These are phyloP conservation scores for Agonopterix heracliana DNA, from an alignment of 2,888 invertebrate genomes.

Conservation along the genomic window DNA sequence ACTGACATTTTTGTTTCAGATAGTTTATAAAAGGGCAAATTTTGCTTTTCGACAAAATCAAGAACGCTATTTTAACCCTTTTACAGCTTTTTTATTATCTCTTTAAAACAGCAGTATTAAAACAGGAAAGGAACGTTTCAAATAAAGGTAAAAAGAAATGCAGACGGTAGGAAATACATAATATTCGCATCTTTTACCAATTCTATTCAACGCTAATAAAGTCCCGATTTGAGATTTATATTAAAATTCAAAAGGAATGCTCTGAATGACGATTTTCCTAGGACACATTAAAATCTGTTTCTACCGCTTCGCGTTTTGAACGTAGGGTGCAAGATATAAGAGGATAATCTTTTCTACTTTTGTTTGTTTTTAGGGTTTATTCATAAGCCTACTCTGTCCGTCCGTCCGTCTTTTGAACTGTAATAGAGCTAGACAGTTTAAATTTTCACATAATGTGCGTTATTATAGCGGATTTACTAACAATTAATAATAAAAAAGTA, in stretches of 20 bases:
- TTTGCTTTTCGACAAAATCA: background rate
- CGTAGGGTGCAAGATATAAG: conserved; percentile 17
- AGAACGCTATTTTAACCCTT: too few relatives aligned
- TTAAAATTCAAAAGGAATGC: conserved; percentile 69
- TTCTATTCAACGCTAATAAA: conserved; percentile 66
- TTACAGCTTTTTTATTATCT: too few relatives aligned
- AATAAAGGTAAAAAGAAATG: background rate
- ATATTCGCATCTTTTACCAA: conserved; percentile 59
- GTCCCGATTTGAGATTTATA: conserved; percentile 64
- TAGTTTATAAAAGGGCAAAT: background rate
- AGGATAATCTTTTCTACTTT: too few relatives aligned
- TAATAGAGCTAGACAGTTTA: too few relatives aligned
- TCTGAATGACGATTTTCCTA: conserved; percentile 72
- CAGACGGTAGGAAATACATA: conserved; percentile 22
- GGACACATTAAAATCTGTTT: conserved; percentile 75
- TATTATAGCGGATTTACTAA: too few relatives aligned
- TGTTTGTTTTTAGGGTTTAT: too few relatives aligned
- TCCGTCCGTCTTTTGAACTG: too few relatives aligned
- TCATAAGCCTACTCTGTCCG: too few relatives aligned
- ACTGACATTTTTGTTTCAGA: conserved; percentile 50
- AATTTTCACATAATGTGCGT: too few relatives aligned
- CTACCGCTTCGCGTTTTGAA: conserved; percentile 44
- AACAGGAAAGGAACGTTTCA: conserved; percentile 2
- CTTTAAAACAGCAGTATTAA: too few relatives aligned
- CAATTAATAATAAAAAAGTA: too few relatives aligned